Evolutionary conservation across 2,113 vertebrate genomes (phyloP).

Genomic region (Cairina moschata): DNA sequence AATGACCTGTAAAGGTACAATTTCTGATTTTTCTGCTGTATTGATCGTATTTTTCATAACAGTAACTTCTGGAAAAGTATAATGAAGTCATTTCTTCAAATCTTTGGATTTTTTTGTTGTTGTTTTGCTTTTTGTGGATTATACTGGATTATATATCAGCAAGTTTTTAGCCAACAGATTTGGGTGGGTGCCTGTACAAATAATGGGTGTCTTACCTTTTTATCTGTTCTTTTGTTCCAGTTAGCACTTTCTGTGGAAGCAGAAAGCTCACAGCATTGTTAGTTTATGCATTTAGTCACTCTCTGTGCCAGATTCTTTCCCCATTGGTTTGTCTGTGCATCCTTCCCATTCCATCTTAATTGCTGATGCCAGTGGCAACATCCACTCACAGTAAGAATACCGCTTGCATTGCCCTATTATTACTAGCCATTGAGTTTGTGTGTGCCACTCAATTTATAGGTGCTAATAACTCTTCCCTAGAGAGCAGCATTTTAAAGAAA

Average conservation of each 20-base stretch:
- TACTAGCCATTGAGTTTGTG: conserved; percentile 53
- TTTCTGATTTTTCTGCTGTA: neutral
- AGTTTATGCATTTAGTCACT: neutral
- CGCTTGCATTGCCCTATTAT: conserved; percentile 54
- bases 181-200: neutral
- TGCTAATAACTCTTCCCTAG: conserved; percentile 73
- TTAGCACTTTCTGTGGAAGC: conserved; percentile 15
- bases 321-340: conserved; percentile 22
- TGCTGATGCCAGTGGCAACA: conserved; percentile 53
- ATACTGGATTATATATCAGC: neutral
- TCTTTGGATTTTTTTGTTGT: neutral
- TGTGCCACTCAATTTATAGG: conserved; percentile 60
- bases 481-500: conserved; percentile 67
- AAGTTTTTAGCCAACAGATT: neutral
- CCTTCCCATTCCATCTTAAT: conserved; percentile 54
- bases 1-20: neutral
- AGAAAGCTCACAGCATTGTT: neutral
- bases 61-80: neutral
- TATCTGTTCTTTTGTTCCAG: neutral
- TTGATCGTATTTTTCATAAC: neutral
- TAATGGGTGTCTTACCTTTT: neutral
- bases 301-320: conserved; percentile 40
- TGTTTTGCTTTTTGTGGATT: neutral
- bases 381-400: neutral
- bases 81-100: neutral